These are phyloP conservation scores for Epinotia brunnichana DNA, from an alignment of 2,888 invertebrate genomes.

Conservation along the genomic window DNA sequence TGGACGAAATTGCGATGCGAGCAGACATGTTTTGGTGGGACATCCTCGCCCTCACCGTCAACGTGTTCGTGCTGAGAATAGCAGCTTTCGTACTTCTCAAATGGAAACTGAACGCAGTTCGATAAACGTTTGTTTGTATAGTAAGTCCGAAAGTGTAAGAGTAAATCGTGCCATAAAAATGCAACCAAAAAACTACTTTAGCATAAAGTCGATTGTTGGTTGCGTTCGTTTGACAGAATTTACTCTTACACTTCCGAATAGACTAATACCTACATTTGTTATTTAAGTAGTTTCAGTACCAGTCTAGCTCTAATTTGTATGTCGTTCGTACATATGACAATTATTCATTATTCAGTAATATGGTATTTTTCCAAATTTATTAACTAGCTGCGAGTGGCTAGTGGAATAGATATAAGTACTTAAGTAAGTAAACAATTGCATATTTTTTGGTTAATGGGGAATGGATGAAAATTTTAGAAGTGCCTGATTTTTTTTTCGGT, in stretches of 20 bases:
- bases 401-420: not conserved
- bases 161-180: too few species aligned
- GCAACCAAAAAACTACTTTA: too few species aligned
- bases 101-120: slow-evolving; percentile 88
- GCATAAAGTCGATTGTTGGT: too few species aligned
- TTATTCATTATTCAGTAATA: slow-evolving; percentile 9
- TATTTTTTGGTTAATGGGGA: not conserved
- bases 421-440: not conserved
- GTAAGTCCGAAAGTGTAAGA: too few species aligned
- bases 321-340: not conserved
- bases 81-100: slow-evolving; percentile 89
- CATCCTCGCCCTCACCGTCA: slow-evolving; percentile 87
- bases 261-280: too few species aligned
- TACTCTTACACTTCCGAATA: too few species aligned
- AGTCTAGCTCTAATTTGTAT: not conserved
- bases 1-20: slow-evolving; percentile 91
- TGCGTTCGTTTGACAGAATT: too few species aligned
- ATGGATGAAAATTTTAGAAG: too few species aligned
- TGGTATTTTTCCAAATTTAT: not conserved
- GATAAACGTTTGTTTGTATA: slow-evolving; percentile 76
- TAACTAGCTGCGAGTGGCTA: slow-evolving; percentile 5
- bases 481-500: too few species aligned
- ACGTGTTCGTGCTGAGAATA: slow-evolving; percentile 86
- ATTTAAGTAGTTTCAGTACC: not conserved
- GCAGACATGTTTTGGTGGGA: slow-evolving; percentile 94